phyloP scores from a whole-genome alignment of 2,888 invertebrate species.

The Ditylenchus weischeri region DNA sequence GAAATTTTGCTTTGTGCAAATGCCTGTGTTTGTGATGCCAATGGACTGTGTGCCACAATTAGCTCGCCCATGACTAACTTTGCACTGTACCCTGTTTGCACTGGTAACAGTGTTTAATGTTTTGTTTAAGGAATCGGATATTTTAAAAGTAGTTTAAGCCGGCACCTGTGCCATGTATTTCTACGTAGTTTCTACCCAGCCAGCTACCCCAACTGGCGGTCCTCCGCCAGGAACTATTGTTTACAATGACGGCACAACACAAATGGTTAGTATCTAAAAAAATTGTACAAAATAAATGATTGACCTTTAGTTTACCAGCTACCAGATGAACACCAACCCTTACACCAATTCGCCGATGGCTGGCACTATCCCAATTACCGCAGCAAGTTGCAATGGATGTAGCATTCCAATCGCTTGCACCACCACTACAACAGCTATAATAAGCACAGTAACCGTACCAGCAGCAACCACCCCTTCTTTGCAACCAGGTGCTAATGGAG shows the following conservation, averaged over 20 bases:
- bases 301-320: neutral
- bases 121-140: neutral
- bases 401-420: neutral
- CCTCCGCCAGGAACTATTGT: neutral
- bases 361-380: neutral
- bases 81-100: neutral
- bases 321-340: constrained; percentile 3
- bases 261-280: neutral
- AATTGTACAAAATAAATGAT: neutral
- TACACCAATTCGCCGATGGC: neutral
- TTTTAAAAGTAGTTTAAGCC: neutral
- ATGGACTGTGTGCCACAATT: neutral
- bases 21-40: neutral
- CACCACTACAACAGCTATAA: too few relatives aligned
- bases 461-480: too few relatives aligned
- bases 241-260: neutral
- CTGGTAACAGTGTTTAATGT: neutral
- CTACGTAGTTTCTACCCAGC: neutral
- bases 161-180: neutral
- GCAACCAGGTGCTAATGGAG: too few relatives aligned
- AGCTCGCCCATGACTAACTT: constrained; percentile 2
- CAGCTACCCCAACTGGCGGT: neutral
- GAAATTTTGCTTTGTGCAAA: neutral
- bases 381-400: constrained; percentile 3
- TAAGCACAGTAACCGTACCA: too few relatives aligned